Evolutionary conservation across 2,797 vertebrate genomes (phyloP), one percentile per base, ranked within the genome.

Genomic region (Enoplosus armatus): DNA sequence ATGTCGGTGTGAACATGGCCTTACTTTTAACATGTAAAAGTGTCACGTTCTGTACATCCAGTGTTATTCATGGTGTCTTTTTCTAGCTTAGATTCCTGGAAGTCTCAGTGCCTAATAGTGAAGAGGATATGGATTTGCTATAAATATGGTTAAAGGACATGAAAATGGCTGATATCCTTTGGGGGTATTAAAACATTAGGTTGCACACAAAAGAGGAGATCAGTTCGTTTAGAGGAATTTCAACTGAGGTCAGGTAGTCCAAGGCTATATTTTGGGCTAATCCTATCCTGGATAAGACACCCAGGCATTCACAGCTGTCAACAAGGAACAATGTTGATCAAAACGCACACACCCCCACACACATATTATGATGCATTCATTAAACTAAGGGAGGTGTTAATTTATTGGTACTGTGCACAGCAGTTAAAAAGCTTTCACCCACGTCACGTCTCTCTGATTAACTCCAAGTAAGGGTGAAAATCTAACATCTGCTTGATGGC

Each of bases 371-470:
- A 53, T 10, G 68, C 48, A 72, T 76, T 83, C 37, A 86, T 85
- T 74, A 59, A 73, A 79, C 47, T 47, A 54, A 53, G 27, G 67
- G 63, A 76, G 66, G 84, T 77, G 85, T 82, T 79, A 47, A 77
- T 86, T 72, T 75, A 71, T 66, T 69, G 45, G 37, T 64, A 48
- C 43, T 66, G 67, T 76, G 80, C 77, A 67, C 69, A 67, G 60
- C 65, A 74, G 72, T 75, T 80, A 80, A 51, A 80, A 75, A 75
- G 72, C 72, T 48, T 53, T 87, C 80, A 67, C 70, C 80, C 86
- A 82, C 73, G 55, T 84, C 66, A 67, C 27, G 31, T 69, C 68
- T 75, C 60, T 62, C 62, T 77, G 77, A 75, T 81, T 73, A 75
- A 68, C 56, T 82, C 45, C 39, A 33, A 83, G 65, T 66, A 54